Conservation (phyloP, 2,888 invertebrate species). For the Gibbula magus region DNA sequence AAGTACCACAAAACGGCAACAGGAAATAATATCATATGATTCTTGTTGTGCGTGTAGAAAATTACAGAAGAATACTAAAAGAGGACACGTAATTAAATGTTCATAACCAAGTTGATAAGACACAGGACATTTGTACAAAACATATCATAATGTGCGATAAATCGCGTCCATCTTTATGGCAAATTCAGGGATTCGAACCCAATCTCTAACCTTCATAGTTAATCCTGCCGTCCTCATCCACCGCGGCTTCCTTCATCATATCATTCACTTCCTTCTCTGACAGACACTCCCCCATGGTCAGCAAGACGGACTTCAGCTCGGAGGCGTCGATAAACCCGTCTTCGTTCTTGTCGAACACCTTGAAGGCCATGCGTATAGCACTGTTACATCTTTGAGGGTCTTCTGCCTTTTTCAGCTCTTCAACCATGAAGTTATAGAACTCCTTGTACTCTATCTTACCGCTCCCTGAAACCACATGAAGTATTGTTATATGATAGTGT, state of each 20-base stretch:
- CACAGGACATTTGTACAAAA: too few species aligned
- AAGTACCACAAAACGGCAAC: too few species aligned
- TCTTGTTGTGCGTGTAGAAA: too few species aligned
- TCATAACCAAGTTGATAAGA: too few species aligned
- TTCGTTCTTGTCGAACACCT: conserved; percentile 53
- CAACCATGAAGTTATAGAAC: conserved; percentile 62
- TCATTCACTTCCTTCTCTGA: conserved; percentile 61
- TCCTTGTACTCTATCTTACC: conserved; percentile 64
- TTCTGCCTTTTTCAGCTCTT: conserved; percentile 51
- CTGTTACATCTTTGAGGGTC: conserved; percentile 52
- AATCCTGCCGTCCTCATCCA: conserved; percentile 63
- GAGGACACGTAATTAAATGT: too few species aligned
- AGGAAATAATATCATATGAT: too few species aligned
- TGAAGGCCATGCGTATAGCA: conserved; percentile 57
- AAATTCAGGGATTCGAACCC: too few species aligned
- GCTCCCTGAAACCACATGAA: conserved; percentile 49
- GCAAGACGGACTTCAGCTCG: conserved; percentile 59
- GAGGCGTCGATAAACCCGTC: conserved; percentile 51
- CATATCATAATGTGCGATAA: too few species aligned
- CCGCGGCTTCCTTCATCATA: conserved; percentile 64
- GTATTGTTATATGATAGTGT: too few species aligned
- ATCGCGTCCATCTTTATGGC: too few species aligned
- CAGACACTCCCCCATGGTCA: conserved; percentile 62
- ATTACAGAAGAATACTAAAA: too few species aligned
- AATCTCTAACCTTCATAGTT: conserved; percentile 60